A percentile compares a stretch with the other conserved stretches of the same genome.
Conservation (phyloP, 2,888 invertebrate species). For the Scotopteryx bipunctaria region DNA sequence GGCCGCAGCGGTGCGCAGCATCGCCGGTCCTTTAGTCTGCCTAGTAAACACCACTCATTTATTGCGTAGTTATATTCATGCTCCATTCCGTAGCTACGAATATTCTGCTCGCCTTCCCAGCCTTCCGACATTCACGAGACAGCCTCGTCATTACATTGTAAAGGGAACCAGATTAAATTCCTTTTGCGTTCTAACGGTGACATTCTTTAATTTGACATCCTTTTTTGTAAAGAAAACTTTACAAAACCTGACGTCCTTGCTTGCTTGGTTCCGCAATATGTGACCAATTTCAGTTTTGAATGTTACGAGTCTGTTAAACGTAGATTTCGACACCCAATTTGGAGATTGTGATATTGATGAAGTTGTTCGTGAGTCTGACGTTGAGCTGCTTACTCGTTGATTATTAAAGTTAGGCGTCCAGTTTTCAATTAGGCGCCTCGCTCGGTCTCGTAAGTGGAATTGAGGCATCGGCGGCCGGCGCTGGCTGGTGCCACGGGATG, state of each 20-base stretch:
- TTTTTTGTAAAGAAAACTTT: no score
- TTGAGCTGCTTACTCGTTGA: constrained; percentile 34
- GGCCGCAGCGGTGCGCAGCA: constrained; percentile 18
- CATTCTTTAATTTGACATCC: constrained; percentile 25
- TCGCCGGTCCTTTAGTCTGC: constrained; percentile 34
- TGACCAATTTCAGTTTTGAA: constrained; percentile 33
- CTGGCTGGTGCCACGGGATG: constrained; percentile 59
- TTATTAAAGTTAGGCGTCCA: constrained; percentile 39
- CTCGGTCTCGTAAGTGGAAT: constrained; percentile 30
- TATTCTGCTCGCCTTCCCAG: constrained; percentile 12
- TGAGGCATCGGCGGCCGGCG: constrained; percentile 38
- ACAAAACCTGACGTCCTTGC: constrained; percentile 18
- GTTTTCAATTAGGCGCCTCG: constrained; percentile 60
- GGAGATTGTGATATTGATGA: constrained; percentile 36
- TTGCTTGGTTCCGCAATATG: constrained; percentile 20
- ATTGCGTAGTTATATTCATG: constrained; percentile 48
- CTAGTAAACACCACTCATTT: constrained; percentile 49
- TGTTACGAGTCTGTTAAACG: constrained; percentile 31
- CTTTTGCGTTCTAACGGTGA: constrained; percentile 12
- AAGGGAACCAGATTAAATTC: constrained; percentile 21
- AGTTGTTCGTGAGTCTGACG: constrained; percentile 34
- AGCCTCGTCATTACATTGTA: constrained; percentile 6
- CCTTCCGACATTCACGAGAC: constrained; percentile 9
- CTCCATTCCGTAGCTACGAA: constrained; percentile 7
- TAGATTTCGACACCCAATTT: constrained; percentile 35